Evolutionary conservation across 2,113 vertebrate genomes (phyloP).

Genomic region (Laticauda laticaudata): DNA sequence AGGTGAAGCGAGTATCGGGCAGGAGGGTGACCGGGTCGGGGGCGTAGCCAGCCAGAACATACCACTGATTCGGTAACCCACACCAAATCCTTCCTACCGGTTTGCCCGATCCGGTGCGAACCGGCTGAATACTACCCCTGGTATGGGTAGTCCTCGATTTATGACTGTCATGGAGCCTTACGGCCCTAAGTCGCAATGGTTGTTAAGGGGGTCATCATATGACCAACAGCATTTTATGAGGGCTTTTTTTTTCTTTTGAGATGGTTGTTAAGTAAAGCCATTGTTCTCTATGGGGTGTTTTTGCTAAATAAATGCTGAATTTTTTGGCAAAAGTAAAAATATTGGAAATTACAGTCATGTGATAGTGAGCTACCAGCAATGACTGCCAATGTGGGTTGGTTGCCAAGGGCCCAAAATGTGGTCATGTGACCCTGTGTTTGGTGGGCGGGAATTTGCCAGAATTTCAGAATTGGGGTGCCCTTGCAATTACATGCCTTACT

Average conservation of each 20-base stretch:
- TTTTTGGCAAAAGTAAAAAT: background rate
- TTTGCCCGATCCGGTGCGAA: too few species aligned
- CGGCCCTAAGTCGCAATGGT: background rate
- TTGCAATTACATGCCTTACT: background rate
- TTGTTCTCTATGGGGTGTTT: background rate
- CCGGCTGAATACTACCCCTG: too few species aligned
- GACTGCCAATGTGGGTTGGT: background rate
- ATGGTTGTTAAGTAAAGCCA: background rate
- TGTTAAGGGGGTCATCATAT: background rate
- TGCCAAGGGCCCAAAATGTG: background rate
- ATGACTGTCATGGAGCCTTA: background rate
- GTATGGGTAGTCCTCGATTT: background rate
- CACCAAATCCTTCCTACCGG: too few species aligned
- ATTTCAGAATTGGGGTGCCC: background rate
- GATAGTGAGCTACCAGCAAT: background rate
- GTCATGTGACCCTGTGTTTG: background rate
- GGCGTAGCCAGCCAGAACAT: too few species aligned
- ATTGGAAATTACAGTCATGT: background rate
- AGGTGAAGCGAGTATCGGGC: too few species aligned
- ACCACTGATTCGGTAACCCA: too few species aligned
- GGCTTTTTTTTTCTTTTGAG: background rate
- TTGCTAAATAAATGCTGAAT: too few species aligned
- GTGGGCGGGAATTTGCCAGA: background rate
- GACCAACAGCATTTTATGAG: background rate
- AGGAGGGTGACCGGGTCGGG: too few species aligned